These are phyloP conservation scores for Lucilia cuprina DNA, from an alignment of 1,140 invertebrate genomes.

Conservation along the genomic window DNA sequence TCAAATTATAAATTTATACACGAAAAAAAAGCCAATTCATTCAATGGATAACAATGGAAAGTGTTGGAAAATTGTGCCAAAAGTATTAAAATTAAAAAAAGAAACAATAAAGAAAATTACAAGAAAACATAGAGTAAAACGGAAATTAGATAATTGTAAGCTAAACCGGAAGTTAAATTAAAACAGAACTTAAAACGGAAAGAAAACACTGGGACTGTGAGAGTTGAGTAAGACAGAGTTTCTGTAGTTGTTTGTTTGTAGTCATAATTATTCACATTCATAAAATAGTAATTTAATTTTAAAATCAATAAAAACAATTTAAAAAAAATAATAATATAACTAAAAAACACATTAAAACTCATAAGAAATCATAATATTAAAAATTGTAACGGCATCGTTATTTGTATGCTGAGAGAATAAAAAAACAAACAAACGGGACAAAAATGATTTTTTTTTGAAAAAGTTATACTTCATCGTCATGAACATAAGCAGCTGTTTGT, in stretches of 20 bases:
- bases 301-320: not conserved
- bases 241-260: not conserved
- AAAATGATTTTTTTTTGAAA: slow-evolving; percentile 36
- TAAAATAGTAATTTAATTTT: not conserved
- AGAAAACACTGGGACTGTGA: slow-evolving; percentile 11
- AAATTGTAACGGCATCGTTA: slow-evolving; percentile 26
- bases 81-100: not conserved
- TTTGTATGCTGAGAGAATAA: slow-evolving; percentile 30
- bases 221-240: not conserved
- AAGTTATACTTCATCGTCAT: slow-evolving; percentile 51
- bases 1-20: not conserved
- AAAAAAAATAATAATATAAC: not conserved
- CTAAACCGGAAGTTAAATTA: not conserved
- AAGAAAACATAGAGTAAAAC: too few relatives aligned
- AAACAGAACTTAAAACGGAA: not conserved
- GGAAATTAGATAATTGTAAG: not conserved
- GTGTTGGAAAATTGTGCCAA: not conserved
- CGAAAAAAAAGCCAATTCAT: not conserved
- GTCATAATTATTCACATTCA: not conserved
- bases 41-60: not conserved
- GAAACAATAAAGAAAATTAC: not conserved
- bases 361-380: slow-evolving; percentile 24
- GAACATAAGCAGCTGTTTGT: slow-evolving; percentile 61
- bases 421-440: slow-evolving; percentile 36
- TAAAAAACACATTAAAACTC: not conserved